These are phyloP conservation scores for Corydoras sp. DNA, from an alignment of 2,113 vertebrate genomes.

Conservation along the genomic window DNA sequence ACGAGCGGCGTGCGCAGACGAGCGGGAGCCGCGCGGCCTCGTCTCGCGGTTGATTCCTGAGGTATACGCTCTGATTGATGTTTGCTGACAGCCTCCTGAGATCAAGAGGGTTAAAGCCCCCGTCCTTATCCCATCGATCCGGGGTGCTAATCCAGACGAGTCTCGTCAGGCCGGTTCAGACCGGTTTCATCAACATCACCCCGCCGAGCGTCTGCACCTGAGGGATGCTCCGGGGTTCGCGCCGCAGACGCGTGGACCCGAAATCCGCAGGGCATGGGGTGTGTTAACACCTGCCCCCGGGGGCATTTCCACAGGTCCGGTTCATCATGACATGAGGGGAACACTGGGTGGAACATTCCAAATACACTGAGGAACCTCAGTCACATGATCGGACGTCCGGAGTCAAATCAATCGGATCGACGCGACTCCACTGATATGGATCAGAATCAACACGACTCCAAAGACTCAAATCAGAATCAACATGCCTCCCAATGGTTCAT, in stretches of 20 bases:
- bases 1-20: constrained; percentile 29
- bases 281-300: no score
- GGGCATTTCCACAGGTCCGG: no score
- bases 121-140: constrained; percentile 9
- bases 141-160: constrained; percentile 34
- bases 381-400: no score
- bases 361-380: no score
- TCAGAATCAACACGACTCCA: no score
- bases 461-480: no score
- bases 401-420: no score
- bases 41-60: constrained; percentile 10
- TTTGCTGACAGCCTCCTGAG: background rate
- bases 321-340: no score
- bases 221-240: constrained; percentile 5
- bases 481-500: no score
- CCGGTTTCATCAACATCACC: constrained; percentile 20
- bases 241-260: background rate
- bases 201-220: constrained; percentile 41
- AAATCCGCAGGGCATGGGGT: no score
- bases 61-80: constrained; percentile 23
- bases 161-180: constrained; percentile 27
- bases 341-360: no score
- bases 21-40: constrained; percentile 13
- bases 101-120: constrained; percentile 28
- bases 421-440: no score